Evolutionary conservation across 2,113 vertebrate species (phyloP), one percentile per base, ranked within the genome.

Genomic region (Hyaena hyaena): DNA sequence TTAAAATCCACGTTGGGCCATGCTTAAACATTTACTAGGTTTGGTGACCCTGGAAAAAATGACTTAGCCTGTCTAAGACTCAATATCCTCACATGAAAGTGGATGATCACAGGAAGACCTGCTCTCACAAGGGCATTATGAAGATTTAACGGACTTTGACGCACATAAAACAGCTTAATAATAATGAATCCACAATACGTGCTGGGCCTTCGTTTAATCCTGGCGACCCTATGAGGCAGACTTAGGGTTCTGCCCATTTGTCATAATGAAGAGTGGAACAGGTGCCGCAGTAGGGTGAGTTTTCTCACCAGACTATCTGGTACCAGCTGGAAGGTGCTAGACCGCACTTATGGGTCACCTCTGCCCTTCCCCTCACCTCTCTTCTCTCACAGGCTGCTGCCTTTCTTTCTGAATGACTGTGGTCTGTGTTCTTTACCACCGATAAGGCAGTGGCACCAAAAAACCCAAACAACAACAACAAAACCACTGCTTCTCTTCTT

Each of bases 331-430:
- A 26, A 91, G 23, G 50, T 79, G 43, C 23, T 24, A 12, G 71
- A 21, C 9, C 1, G 9, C 33, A 15, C 11, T 19, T 28, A 4
- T 0, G 10, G 68, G 73, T 68, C 93, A 68, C 55, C 55, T 39
- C 69, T 83, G 80, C 85, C 71, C 79, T 90, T 35, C 23, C 61
- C 66, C 48, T 68, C 35, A 10, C 71, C 89, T 93, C 65, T 69
- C 31, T 24, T 1, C 55, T 84, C 68, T 80, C 10, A 45, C 9
- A 21, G 2, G 31, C 69, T 69, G 69, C 71, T 17, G 69, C 35
- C 97, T 55, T 95, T 96, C 95, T 97, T 97, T 96, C 96, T 94
- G 84, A 95, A 95, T 94, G 96, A 84, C 93, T 97, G 93, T 73
- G 96, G 96, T 88, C 88, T 83, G 82, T 2, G 0, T 45, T 61